phyloP scores from a whole-genome alignment of 2,113 vertebrate species.

The Etheostoma spectabile region DNA sequence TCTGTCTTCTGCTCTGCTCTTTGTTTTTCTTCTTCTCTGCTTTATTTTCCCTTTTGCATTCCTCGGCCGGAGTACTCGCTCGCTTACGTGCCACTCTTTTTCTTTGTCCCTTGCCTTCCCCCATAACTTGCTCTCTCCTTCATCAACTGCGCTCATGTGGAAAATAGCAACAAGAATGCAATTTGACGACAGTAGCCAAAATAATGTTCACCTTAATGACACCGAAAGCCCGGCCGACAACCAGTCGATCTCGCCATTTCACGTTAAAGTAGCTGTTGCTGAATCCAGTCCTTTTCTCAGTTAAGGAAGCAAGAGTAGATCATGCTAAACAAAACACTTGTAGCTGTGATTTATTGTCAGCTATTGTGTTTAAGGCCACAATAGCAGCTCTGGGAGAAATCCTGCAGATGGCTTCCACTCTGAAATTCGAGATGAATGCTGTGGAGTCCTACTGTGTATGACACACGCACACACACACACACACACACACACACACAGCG shows the following conservation, averaged over 20 bases:
- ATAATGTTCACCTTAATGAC: constrained; percentile 71
- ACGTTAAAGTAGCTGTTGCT: constrained; percentile 29
- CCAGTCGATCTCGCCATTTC: constrained; percentile 38
- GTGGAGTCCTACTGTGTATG: constrained; percentile 14
- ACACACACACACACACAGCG: neutral
- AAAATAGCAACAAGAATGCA: constrained; percentile 76
- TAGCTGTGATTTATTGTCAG: constrained; percentile 23
- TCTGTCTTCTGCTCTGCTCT: constrained; percentile 56
- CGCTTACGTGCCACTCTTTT: constrained; percentile 10
- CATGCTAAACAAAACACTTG: constrained; percentile 15
- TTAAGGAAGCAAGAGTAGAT: constrained; percentile 2
- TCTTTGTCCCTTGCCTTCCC: constrained; percentile 38
- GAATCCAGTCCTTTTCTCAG: neutral
- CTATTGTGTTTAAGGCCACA: constrained; percentile 22
- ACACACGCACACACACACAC: constrained; percentile 1
- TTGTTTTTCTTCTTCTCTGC: constrained; percentile 75
- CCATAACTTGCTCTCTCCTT: constrained; percentile 43
- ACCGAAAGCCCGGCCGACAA: constrained; percentile 27
- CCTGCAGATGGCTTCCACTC: constrained; percentile 34
- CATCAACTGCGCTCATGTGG: constrained; percentile 65
- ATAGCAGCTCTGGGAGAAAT: constrained; percentile 51
- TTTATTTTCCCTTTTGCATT: constrained; percentile 78
- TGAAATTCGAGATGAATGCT: constrained; percentile 50
- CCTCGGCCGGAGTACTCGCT: constrained; percentile 53
- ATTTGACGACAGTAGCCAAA: constrained; percentile 71